A percentile compares a stretch with the other conserved stretches of the same genome.
These are phyloP conservation scores for Strix aluco DNA, from an alignment of 2,113 vertebrate species.

Conservation along the genomic window DNA sequence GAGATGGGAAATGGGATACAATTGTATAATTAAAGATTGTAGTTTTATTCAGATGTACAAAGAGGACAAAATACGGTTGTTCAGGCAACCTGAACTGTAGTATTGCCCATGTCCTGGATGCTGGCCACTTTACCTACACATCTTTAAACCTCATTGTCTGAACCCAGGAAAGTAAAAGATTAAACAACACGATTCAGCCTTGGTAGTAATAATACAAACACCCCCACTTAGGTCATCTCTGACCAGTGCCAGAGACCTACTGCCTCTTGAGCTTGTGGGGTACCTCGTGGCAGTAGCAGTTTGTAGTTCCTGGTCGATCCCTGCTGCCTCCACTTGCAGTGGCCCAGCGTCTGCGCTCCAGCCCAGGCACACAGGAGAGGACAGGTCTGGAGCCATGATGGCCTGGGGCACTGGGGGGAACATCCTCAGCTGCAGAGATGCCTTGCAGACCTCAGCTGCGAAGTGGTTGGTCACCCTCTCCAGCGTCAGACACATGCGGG, in stretches of 20 bases:
- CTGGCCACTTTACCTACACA: neutral
- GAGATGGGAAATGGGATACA: neutral
- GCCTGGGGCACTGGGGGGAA: neutral
- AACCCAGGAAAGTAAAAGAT: neutral
- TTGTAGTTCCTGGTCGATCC: neutral
- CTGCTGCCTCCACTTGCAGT: fast-evolving
- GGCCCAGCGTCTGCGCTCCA: fast-evolving
- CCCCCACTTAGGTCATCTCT: neutral
- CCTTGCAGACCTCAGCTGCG: neutral
- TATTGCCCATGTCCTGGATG: neutral
- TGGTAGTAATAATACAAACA: neutral
- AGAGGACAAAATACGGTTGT: neutral
- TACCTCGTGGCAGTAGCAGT: neutral
- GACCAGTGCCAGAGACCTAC: neutral
- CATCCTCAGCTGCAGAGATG: neutral
- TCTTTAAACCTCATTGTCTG: neutral
- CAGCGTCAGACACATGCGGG: fast-evolving
- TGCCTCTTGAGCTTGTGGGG: neutral
- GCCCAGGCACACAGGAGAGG: neutral
- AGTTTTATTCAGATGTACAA: neutral
- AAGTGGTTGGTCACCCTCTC: neutral
- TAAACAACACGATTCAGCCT: neutral
- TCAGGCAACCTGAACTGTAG: neutral
- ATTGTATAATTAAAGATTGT: neutral
- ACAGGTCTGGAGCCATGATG: neutral